Conservation (phyloP, 2,888 invertebrate genomes). For the Deroplatys truncata region DNA sequence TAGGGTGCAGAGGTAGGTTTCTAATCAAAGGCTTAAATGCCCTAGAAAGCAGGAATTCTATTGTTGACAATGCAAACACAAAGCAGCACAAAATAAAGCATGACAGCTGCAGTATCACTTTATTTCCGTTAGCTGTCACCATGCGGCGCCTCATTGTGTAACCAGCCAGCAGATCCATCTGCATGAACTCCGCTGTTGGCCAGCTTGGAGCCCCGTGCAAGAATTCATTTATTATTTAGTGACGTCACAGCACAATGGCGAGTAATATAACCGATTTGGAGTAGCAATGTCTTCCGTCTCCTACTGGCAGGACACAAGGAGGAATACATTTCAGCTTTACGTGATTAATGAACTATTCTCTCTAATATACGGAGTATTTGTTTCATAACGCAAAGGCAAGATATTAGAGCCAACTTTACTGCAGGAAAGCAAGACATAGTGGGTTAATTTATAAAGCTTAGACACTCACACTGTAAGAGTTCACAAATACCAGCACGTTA, state of each 20-base stretch:
- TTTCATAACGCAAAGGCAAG: not conserved
- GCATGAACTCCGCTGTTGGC: not conserved
- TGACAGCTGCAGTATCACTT: not conserved
- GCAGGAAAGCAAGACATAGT: not conserved
- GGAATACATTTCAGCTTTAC: not conserved
- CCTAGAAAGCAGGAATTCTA: not conserved
- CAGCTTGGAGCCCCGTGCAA: not conserved
- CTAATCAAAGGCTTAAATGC: not conserved
- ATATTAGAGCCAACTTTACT: not conserved
- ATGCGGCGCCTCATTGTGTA: not conserved
- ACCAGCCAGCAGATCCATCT: not conserved
- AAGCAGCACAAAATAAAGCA: not conserved
- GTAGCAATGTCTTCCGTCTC: not conserved
- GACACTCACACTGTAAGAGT: too few relatives aligned
- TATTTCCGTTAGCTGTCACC: constrained; percentile 12
- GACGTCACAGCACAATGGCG: not conserved
- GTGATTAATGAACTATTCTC: not conserved
- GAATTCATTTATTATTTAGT: constrained; percentile 14
- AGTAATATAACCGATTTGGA: not conserved
- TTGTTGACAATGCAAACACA: not conserved
- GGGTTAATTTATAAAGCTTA: too few relatives aligned
- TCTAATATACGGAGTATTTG: not conserved
- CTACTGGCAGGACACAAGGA: not conserved
- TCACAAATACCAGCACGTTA: too few relatives aligned
- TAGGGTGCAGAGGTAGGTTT: not conserved